A percentile compares a stretch with the other conserved stretches of the same genome.
These are phyloP conservation scores for Gadus macrocephalus DNA, from an alignment of 2,113 vertebrate species.

Conservation along the genomic window DNA sequence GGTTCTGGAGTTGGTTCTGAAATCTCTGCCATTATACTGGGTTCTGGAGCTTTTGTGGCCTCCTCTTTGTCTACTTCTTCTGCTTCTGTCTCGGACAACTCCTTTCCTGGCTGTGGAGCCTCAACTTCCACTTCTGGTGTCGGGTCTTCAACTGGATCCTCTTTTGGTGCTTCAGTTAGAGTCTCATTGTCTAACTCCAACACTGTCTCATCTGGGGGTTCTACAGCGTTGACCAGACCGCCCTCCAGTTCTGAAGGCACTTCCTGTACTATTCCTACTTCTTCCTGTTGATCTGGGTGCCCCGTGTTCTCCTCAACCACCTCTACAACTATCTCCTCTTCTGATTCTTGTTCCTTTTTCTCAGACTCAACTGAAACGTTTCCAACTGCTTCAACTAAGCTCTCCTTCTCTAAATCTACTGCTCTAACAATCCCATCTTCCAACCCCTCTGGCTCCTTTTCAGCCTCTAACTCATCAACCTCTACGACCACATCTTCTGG, in stretches of 20 bases:
- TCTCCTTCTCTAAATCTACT: too few relatives aligned
- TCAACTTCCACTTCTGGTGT: conserved; percentile 13
- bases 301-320: too few relatives aligned
- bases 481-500: too few relatives aligned
- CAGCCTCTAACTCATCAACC: too few relatives aligned
- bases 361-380: too few relatives aligned
- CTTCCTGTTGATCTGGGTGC: too few relatives aligned
- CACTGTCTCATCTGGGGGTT: neutral
- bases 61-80: neutral
- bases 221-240: neutral
- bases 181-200: neutral
- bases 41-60: conserved; percentile 5
- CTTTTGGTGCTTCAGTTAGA: neutral
- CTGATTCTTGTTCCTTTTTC: too few relatives aligned
- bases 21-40: neutral
- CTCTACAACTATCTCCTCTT: too few relatives aligned
- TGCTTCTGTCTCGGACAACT: conserved; percentile 6
- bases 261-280: too few relatives aligned
- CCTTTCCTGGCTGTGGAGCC: neutral
- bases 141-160: neutral
- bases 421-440: too few relatives aligned
- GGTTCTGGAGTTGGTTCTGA: neutral
- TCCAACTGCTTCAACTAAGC: too few relatives aligned
- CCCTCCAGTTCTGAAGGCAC: neutral
- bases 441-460: too few relatives aligned